phyloP scores from a whole-genome alignment of 2,797 vertebrate genomes.

The Pseudochirops corinnae region DNA sequence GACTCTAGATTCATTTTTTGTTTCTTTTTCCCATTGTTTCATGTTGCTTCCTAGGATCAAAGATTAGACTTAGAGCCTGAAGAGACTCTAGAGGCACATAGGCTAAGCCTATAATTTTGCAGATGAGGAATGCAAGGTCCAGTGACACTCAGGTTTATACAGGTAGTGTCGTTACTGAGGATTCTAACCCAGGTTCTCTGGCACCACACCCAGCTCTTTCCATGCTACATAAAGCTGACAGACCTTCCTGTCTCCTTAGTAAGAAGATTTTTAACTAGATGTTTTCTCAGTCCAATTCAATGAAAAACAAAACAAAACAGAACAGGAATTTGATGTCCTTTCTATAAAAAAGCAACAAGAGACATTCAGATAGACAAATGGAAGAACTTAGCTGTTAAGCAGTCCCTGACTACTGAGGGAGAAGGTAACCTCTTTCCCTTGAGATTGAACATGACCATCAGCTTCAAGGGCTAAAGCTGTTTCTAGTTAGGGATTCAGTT shows the following conservation, averaged over 20 bases:
- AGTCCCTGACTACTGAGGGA: neutral
- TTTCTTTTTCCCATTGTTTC: neutral
- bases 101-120: neutral
- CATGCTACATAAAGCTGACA: too few species aligned
- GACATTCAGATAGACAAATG: constrained; percentile 1
- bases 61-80: neutral
- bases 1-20: neutral
- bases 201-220: neutral
- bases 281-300: neutral
- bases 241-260: neutral
- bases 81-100: neutral
- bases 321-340: neutral
- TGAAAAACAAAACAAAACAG: neutral
- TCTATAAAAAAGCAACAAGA: constrained; percentile 18
- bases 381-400: neutral
- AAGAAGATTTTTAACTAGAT: neutral
- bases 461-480: constrained; percentile 38
- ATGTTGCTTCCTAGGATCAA: neutral
- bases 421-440: constrained; percentile 12
- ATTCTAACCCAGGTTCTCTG: neutral
- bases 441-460: neutral
- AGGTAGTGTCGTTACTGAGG: neutral
- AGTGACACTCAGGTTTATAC: neutral
- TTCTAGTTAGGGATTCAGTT: constrained; percentile 31
- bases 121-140: neutral